These are phyloP conservation scores for Imbricaverruca yamaguchii DNA, from an alignment of 2,888 invertebrate genomes.

Conservation along the genomic window DNA sequence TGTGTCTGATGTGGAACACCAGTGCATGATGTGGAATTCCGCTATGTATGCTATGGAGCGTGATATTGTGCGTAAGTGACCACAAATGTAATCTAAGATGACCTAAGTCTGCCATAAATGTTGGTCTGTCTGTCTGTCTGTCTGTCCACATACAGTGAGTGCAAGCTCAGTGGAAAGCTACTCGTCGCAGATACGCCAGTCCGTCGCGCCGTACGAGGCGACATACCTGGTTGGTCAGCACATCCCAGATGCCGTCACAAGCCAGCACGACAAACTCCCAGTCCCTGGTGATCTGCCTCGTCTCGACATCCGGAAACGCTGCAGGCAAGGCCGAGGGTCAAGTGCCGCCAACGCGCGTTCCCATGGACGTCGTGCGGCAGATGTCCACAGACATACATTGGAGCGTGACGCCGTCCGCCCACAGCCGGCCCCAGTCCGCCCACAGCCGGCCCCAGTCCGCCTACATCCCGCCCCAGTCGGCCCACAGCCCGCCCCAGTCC, in stretches of 20 bases:
- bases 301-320: conserved; percentile 90
- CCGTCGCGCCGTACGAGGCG: background rate
- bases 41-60: no score
- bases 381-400: background rate
- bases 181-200: no score
- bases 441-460: background rate
- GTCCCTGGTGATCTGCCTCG: conserved; percentile 68
- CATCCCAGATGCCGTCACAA: conserved; percentile 99
- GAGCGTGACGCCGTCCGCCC: background rate
- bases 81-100: no score
- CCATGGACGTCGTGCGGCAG: conserved; percentile 30
- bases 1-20: no score
- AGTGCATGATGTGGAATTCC: no score
- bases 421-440: background rate
- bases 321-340: conserved; percentile 34
- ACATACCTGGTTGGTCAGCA: conserved; percentile 73
- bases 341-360: no score
- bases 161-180: no score
- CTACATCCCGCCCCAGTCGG: no score
- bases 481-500: background rate
- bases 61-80: no score
- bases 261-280: conserved; percentile 96
- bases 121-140: no score
- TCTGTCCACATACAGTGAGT: no score
- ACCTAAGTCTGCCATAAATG: no score